Percentiles rank a stretch among this genome's conserved stretches.
These are phyloP conservation scores for Polietes domitor DNA, from an alignment of 2,888 invertebrate genomes.

Conservation along the genomic window DNA sequence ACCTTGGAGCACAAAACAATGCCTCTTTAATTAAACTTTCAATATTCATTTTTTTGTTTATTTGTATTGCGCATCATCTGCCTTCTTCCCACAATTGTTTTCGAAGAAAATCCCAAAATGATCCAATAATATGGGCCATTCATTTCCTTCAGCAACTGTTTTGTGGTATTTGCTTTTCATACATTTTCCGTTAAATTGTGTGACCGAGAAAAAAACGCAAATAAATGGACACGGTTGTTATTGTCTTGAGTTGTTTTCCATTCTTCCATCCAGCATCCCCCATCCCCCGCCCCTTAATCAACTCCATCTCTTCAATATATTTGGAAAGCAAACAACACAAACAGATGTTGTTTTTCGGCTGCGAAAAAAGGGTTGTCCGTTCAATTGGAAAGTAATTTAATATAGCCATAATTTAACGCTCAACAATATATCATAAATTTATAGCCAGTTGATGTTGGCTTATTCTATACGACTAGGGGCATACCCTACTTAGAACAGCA, in stretches of 20 bases:
- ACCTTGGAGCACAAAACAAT: too few relatives aligned
- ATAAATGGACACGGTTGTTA: not conserved
- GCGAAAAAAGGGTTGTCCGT: not conserved
- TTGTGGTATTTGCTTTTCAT: not conserved
- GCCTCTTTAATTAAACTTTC: too few relatives aligned
- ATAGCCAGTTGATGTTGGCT: not conserved
- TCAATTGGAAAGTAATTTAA: constrained; percentile 2
- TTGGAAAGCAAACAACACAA: not conserved
- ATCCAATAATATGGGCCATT: not conserved
- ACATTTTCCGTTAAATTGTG: not conserved
- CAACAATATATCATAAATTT: not conserved
- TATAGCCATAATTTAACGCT: not conserved
- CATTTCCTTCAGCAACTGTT: not conserved
- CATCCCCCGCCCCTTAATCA: not conserved
- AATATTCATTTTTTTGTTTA: too few relatives aligned
- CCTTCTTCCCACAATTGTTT: not conserved
- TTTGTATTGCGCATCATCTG: too few relatives aligned
- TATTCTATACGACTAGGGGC: too few relatives aligned
- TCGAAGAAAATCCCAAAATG: not conserved
- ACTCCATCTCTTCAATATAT: not conserved
- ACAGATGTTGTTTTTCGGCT: not conserved
- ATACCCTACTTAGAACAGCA: too few relatives aligned
- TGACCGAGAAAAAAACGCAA: not conserved
- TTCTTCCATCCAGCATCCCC: too few relatives aligned
- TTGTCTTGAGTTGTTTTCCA: not conserved